phyloP scores from a whole-genome alignment of 2,113 vertebrate species.

The Gallinago paraguaiae region DNA sequence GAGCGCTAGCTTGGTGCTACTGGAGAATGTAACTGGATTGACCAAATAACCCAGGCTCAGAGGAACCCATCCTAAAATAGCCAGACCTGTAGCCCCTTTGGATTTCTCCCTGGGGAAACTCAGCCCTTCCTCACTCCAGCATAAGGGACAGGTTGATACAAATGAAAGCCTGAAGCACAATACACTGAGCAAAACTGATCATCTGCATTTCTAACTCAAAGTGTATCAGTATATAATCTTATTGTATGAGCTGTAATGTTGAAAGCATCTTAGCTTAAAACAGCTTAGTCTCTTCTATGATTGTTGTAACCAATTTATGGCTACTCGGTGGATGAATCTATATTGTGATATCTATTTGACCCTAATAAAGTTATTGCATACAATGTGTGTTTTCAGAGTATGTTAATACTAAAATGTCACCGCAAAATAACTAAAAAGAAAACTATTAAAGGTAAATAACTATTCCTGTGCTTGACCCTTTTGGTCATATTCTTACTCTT shows the following conservation, averaged over 20 bases:
- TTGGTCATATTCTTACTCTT: constrained; percentile 18
- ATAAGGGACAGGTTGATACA: background rate
- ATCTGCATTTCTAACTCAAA: constrained; percentile 74
- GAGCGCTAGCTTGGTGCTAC: constrained; percentile 58
- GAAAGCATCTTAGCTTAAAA: constrained; percentile 75
- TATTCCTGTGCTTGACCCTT: background rate
- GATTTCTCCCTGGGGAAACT: background rate
- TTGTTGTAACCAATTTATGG: constrained; percentile 76
- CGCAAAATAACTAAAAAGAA: background rate
- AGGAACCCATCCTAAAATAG: background rate
- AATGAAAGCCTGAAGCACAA: constrained; percentile 41
- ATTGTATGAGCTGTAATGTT: constrained; percentile 71
- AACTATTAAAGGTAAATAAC: background rate
- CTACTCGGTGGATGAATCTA: constrained; percentile 76
- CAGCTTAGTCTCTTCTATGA: constrained; percentile 72
- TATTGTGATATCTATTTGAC: constrained; percentile 82
- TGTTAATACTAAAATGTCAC: background rate
- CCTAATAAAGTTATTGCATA: constrained; percentile 83
- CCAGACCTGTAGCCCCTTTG: background rate
- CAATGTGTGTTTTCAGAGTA: constrained; percentile 49
- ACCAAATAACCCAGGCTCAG: constrained; percentile 45
- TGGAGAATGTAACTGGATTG: constrained; percentile 64
- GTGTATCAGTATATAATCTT: constrained; percentile 66
- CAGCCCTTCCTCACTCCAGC: background rate
- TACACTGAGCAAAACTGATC: constrained; percentile 43